Percentiles rank a stretch among this genome's conserved stretches.
Conservation (phyloP, 53 echinoderm and acorn worm genomes). For the Actinopyga echinites region DNA sequence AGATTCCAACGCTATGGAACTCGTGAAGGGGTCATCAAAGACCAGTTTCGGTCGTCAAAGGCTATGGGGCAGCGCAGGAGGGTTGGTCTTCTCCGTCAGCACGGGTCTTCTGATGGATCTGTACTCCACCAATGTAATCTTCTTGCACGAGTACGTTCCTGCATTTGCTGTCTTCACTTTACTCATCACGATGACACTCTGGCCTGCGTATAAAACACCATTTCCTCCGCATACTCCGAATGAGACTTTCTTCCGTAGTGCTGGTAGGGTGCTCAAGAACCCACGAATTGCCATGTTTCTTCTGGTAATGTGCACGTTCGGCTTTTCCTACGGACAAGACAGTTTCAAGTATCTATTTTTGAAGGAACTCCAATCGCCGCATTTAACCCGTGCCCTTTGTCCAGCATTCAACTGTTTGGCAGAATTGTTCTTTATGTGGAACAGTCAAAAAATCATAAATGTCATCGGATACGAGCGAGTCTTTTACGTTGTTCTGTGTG, state of each 20-base stretch:
- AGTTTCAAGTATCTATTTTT: constrained; percentile 58
- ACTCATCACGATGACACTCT: constrained; percentile 47
- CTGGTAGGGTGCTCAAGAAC: constrained; percentile 46
- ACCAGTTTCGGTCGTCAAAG: constrained; percentile 60
- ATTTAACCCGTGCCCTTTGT: constrained; percentile 45
- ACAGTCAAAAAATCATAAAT: constrained; percentile 48
- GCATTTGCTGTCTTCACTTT: constrained; percentile 53
- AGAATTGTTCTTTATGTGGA: constrained; percentile 53
- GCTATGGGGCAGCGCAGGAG: constrained; percentile 70
- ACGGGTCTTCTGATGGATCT: constrained; percentile 64
- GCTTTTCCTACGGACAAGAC: constrained; percentile 54
- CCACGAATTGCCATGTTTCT: constrained; percentile 64
- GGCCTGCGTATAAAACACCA: constrained; percentile 43
- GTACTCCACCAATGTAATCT: constrained; percentile 8
- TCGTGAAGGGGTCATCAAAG: not conserved
- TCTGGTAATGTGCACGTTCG: constrained; percentile 53
- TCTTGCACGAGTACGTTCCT: constrained; percentile 44
- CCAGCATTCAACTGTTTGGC: constrained; percentile 52
- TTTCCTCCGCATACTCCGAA: constrained; percentile 64
- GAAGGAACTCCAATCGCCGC: constrained; percentile 47
- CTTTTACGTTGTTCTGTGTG: constrained; percentile 52
- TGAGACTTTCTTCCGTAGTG: constrained; percentile 52
- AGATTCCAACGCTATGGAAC: constrained; percentile 43
- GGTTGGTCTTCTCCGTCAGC: constrained; percentile 55
- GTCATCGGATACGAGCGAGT: constrained; percentile 51